Evolutionary conservation across 2,113 vertebrate genomes (phyloP).

Genomic region (Argyrosomus japonicus): DNA sequence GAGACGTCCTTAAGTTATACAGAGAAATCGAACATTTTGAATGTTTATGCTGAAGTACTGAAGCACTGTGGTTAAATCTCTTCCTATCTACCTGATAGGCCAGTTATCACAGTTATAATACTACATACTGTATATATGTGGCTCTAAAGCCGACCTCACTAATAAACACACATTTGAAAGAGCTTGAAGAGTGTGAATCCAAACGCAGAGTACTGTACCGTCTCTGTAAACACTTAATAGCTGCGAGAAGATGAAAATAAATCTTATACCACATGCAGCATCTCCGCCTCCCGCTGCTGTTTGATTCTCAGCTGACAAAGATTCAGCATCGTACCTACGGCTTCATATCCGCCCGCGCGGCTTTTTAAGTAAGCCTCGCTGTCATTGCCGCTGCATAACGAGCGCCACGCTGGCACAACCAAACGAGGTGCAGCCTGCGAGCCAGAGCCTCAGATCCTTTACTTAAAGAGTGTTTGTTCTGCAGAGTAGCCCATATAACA

Average conservation of each 20-base stretch:
- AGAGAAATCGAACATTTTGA: no score
- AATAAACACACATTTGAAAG: not conserved
- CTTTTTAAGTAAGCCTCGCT: not conserved
- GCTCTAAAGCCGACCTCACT: not conserved
- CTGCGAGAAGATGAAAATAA: not conserved
- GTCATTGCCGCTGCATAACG: not conserved
- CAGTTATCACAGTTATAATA: no score
- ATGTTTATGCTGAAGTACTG: not conserved
- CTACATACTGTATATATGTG: not conserved
- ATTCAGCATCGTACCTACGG: not conserved
- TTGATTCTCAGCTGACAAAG: not conserved
- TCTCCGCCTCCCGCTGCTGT: slow-evolving; percentile 15
- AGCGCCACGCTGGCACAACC: not conserved
- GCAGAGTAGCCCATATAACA: not conserved
- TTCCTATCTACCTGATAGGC: no score
- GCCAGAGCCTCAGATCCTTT: not conserved
- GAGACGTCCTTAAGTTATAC: not conserved
- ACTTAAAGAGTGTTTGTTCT: not conserved
- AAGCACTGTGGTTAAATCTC: no score
- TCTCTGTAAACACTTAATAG: not conserved
- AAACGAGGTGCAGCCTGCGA: not conserved
- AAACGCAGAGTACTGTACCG: not conserved
- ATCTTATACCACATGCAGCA: not conserved
- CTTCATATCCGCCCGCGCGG: not conserved
- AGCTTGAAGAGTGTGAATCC: not conserved